Evolutionary conservation across 1,140 invertebrate species (phyloP).

Genomic region (Saccostrea glomerata): DNA sequence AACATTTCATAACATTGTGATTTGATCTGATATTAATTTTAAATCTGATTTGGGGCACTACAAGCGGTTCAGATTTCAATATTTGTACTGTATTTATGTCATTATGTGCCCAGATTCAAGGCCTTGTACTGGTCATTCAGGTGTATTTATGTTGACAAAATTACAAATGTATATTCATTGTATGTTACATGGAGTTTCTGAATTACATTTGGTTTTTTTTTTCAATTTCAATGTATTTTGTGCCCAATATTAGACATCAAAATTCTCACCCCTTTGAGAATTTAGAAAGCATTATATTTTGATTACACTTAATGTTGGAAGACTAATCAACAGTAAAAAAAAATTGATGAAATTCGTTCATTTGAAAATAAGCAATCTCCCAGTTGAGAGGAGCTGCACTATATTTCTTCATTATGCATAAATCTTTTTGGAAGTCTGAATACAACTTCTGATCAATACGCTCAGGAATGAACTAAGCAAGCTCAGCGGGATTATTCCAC

Average conservation of each 20-base stretch:
- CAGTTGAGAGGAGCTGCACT: background rate
- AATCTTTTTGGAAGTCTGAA: slow-evolving; percentile 2
- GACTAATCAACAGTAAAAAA: background rate
- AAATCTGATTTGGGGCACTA: slow-evolving; percentile 19
- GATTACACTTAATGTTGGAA: no score
- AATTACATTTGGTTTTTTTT: no score
- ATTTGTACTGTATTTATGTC: background rate
- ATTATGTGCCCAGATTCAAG: background rate
- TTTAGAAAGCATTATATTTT: no score
- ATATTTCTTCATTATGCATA: slow-evolving; percentile 16
- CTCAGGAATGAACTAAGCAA: background rate
- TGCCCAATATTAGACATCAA: no score
- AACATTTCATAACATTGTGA: background rate
- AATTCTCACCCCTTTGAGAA: no score
- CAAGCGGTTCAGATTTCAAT: background rate
- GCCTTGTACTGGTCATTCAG: background rate
- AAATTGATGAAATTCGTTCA: background rate
- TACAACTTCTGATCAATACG: background rate
- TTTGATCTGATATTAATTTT: slow-evolving; percentile 24
- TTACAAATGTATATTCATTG: background rate
- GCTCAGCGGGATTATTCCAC: background rate
- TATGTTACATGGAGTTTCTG: background rate
- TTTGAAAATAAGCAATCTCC: background rate
- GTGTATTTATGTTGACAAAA: background rate
- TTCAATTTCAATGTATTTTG: no score